Base-by-base conservation (phyloP, 1,140 invertebrate genomes). In the Portunus trituberculatus region DNA sequence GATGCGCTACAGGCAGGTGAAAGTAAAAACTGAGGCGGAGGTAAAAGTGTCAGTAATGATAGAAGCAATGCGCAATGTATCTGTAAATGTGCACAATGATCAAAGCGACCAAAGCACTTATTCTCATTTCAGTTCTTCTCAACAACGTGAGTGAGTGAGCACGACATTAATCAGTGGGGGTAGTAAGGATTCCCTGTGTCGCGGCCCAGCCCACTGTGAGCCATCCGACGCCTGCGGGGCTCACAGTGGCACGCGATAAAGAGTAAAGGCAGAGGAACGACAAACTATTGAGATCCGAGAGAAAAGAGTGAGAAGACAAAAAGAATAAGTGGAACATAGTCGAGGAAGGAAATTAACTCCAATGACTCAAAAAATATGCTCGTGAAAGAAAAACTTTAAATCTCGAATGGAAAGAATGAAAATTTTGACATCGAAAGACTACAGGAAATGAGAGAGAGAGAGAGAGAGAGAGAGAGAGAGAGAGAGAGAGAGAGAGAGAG, bases 381-480 rank as follows among this genome's bases (percentile, higher is more conserved):
- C 67, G 67, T 8, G 67, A 76, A 76, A 76, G 67, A 76, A 76
- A 76, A 76, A 76, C 67, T 76, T 76, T 76, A n/a, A 14, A 76
- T 76, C 67, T 76, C 67, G 67, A 76, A 76, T n/a, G 20, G 67
- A 76, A 76, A 76, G 25, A 76, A n/a, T 25, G 20, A n/a, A 76
- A 20, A n/a, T 31, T 87, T 32, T 46, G 29, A 32, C 45, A 87
- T 87, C 45, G 86, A 87, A 46, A 87, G 86, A 46, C 31, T 12
- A 87, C 31, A 87, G 86, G 86, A 87, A 46, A 87, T 32, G 86
- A 87, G 86, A 87, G 86, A 87, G 86, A 87, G 86, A 87, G 86
- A 87, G 86, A 87, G 86, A 87, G 86, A 87, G 86, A 87, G 86
- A 87, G 86, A 87, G 83, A 87, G 86, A 87, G 86, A 87, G 86